Evolutionary conservation across 2,113 vertebrate genomes (phyloP).

Genomic region (Poeciliopsis turrubarensis): DNA sequence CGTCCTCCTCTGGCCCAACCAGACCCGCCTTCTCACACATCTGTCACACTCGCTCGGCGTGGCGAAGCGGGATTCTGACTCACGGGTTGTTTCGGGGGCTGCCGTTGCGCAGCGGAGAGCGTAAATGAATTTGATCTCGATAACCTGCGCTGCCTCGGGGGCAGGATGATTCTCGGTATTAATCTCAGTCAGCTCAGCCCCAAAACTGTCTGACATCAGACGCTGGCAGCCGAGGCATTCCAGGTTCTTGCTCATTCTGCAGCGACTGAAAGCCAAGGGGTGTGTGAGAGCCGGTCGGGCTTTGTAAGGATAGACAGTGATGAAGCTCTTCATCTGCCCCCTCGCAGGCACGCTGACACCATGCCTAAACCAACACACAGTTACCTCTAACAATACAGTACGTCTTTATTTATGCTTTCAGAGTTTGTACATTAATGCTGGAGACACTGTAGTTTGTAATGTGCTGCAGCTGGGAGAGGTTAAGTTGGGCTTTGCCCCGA

Average conservation of each 20-base stretch:
- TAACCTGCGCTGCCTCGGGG: slow-evolving; percentile 54
- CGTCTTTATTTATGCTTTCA: slow-evolving; percentile 26
- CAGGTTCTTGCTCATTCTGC: slow-evolving; percentile 29
- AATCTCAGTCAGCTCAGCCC: slow-evolving; percentile 61
- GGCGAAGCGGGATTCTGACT: slow-evolving; percentile 40
- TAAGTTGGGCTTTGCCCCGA: slow-evolving; percentile 25
- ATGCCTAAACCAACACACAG: slow-evolving; percentile 27
- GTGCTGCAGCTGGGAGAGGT: slow-evolving; percentile 13
- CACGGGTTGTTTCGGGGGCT: slow-evolving; percentile 51
- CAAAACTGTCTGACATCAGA: slow-evolving; percentile 47
- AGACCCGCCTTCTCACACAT: slow-evolving; percentile 50
- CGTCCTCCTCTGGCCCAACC: slow-evolving; percentile 50
- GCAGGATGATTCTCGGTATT: slow-evolving; percentile 62
- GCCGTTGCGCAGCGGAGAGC: slow-evolving; percentile 57
- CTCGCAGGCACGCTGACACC: slow-evolving; percentile 40
- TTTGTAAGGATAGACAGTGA: slow-evolving; percentile 57
- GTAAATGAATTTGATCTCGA: slow-evolving; percentile 66
- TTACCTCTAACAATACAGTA: slow-evolving; percentile 40
- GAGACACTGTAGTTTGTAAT: slow-evolving; percentile 12
- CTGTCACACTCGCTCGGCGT: slow-evolving; percentile 21
- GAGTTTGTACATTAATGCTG: slow-evolving; percentile 20
- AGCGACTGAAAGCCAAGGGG: slow-evolving; percentile 21
- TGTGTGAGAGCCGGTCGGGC: slow-evolving; percentile 29
- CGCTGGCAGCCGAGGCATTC: slow-evolving; percentile 36
- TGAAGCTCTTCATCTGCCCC: slow-evolving; percentile 56